Percentiles rank a stretch among this genome's conserved stretches.
Conservation (phyloP, 2,113 vertebrate genomes). For the Neolamprologus caudopunctatus region DNA sequence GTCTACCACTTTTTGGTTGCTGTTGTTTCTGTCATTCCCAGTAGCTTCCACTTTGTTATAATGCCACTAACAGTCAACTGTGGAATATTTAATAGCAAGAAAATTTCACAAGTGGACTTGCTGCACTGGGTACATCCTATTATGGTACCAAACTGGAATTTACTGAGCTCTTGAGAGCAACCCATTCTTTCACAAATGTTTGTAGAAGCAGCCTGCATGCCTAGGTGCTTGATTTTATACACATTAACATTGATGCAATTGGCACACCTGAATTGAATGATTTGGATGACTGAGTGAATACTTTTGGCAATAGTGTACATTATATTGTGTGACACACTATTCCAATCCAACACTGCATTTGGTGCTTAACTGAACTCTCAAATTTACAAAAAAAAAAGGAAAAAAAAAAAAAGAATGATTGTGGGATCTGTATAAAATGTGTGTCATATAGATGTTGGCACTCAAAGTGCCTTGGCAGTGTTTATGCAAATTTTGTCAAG, state of each 20-base stretch:
- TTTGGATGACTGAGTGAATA: not conserved
- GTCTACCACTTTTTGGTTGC: not conserved
- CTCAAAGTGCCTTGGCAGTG: not conserved
- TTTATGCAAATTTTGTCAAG: not conserved
- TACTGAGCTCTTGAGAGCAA: not conserved
- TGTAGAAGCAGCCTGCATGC: not conserved
- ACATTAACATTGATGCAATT: not conserved
- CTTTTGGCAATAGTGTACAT: not conserved
- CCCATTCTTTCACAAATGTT: not conserved
- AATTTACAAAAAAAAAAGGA: not conserved
- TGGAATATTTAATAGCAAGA: not conserved
- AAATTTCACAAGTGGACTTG: not conserved
- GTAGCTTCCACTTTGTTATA: not conserved
- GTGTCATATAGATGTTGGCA: not conserved
- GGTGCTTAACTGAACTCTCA: not conserved
- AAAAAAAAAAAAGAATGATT: not conserved
- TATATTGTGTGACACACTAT: not conserved
- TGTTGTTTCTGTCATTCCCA: not conserved
- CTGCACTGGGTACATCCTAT: not conserved
- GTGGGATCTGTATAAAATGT: not conserved
- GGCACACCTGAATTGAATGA: not conserved
- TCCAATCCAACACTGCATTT: not conserved
- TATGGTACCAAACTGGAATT: not conserved
- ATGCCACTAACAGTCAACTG: not conserved
- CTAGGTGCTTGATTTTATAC: not conserved